Evolutionary conservation across 2,113 vertebrate genomes (phyloP).

Genomic region (Cinclus cinclus): DNA sequence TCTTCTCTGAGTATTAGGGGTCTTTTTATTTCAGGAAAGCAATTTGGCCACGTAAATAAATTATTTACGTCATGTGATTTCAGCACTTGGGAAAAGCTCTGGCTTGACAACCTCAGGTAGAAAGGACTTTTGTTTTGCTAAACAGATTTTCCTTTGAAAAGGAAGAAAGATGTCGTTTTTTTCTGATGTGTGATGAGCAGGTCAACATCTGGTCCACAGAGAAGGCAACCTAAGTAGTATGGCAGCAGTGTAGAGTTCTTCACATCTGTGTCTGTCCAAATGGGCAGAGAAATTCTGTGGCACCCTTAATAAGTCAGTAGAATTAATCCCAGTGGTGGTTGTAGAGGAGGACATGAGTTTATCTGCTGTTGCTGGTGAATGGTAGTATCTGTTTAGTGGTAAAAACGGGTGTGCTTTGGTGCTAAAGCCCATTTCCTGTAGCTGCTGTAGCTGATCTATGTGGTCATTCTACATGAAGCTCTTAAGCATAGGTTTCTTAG

Average conservation of each 20-base stretch:
- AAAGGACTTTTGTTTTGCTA: not conserved
- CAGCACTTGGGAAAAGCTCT: not conserved
- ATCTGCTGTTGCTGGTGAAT: not conserved
- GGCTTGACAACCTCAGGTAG: not conserved
- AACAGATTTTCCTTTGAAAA: not conserved
- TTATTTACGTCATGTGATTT: not conserved
- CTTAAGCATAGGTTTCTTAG: not conserved
- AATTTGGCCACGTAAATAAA: not conserved
- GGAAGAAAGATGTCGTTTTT: not conserved
- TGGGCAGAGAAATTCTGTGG: not conserved
- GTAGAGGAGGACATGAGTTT: not conserved
- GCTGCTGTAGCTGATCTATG: not conserved
- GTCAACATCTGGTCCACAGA: not conserved
- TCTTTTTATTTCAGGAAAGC: not conserved
- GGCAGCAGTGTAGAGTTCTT: not conserved
- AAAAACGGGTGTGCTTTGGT: not conserved
- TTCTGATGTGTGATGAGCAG: not conserved
- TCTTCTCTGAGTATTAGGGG: not conserved
- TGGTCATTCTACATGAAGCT: not conserved
- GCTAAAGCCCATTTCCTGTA: not conserved
- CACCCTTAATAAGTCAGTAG: not conserved
- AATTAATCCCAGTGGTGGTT: not conserved
- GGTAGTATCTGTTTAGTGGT: not conserved
- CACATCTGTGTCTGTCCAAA: accelerated
- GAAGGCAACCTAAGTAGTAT: not conserved